Evolutionary conservation across 2,797 vertebrate genomes (phyloP).

Genomic region (Miichthys miiuy): DNA sequence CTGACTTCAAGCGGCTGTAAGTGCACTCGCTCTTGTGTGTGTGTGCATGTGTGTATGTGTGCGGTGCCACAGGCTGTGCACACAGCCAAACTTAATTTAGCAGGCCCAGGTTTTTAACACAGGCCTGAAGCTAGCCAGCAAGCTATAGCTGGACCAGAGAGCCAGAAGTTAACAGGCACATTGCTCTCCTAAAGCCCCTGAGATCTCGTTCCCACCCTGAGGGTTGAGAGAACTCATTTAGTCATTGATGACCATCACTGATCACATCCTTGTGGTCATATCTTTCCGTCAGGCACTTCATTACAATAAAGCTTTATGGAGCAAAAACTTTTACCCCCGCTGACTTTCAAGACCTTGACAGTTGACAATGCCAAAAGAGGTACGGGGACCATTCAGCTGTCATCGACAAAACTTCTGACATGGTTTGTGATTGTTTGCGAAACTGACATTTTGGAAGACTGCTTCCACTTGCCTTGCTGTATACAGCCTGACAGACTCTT

Average conservation of each 20-base stretch:
- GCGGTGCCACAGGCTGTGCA: conserved; percentile 80
- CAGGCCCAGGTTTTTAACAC: conserved; percentile 78
- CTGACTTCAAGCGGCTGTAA: conserved; percentile 65
- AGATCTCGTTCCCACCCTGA: conserved; percentile 66
- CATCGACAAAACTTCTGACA: conserved; percentile 58
- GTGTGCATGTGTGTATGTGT: conserved; percentile 46
- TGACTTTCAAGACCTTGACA: conserved; percentile 77
- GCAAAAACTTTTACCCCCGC: conserved; percentile 52
- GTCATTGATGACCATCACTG: conserved; percentile 81
- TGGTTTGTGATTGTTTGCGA: conserved; percentile 50
- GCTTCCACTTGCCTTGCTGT: conserved; percentile 28
- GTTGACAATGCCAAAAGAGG: conserved; percentile 52
- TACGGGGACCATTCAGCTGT: conserved; percentile 41
- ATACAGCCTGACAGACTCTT: conserved; percentile 43
- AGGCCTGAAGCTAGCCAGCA: conserved; percentile 77
- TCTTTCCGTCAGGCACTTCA: conserved; percentile 74
- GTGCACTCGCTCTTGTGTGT: conserved; percentile 61
- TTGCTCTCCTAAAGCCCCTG: conserved; percentile 71
- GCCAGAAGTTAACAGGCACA: conserved; percentile 79
- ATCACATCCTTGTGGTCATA: conserved; percentile 81
- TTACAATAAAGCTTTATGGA: conserved; percentile 81
- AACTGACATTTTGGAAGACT: conserved; percentile 55
- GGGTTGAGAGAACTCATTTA: conserved; percentile 80
- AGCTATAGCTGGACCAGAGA: conserved; percentile 75
- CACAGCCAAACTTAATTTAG: conserved; percentile 85